Base-by-base conservation (phyloP, 2,888 invertebrate species). In the Hemistola chrysoprasaria region DNA sequence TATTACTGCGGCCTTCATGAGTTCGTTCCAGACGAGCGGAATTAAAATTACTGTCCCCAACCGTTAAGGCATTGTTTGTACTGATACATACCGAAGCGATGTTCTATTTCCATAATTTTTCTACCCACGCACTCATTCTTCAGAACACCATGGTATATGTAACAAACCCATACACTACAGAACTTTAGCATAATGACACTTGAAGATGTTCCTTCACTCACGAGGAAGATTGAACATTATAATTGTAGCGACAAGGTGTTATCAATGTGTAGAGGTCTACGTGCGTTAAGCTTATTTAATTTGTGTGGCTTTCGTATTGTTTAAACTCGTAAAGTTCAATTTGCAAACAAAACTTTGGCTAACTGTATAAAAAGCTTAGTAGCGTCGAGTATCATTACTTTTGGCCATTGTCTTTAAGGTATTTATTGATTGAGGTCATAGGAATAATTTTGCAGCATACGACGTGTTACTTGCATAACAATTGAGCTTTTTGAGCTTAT, bases 41-140 rank as follows among this genome's bases (percentile, higher is more conserved):
- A 78, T 81, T 72, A 72, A 78, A 73, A 77, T 71, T 63, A 66
- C 63, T 58, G 45, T 58, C 56, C 63, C 73, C 68, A 73, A 72
- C 81, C 82, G 83, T 80, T 80, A 80, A 62, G 62, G 77, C 65
- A 82, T 83, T 84, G 82, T 84, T 81, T 83, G 75, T 71, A 34
- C 43, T 34, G 30, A 20, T 24, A 37, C 36, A 38, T 38, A 34
- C 22, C 61, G 64, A 59, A 71, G 65, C 71, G 65, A 56, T 69
- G 82, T 71, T 83, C 82, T 70, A 81, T 83, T 82, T 83, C 77
- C 83, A 83, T 84, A 84, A 78, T 75, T 80, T 40, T 23, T 36
- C 47, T 34, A 38, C 45, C 42, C 45, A 42, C 52, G 45, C 49
- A 57, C 62, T 68, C 77, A 78, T 78, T 78, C 77, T 72, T 76